These are phyloP conservation scores for Chrysotoxum bicinctum DNA, from an alignment of 2,888 invertebrate species.

Conservation along the genomic window DNA sequence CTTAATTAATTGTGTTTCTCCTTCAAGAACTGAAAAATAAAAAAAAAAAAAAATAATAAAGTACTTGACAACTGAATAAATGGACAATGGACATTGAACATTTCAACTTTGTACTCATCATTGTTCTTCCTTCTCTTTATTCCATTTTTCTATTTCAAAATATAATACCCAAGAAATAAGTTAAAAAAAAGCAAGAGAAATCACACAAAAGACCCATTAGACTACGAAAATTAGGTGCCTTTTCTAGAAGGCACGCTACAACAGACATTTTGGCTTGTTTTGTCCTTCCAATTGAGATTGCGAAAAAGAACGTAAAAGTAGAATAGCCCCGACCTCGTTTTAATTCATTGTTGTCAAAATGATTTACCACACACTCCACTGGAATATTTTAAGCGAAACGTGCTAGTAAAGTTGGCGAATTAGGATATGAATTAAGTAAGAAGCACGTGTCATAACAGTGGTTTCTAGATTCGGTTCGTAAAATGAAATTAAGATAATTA, in stretches of 20 bases:
- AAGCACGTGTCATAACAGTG: background rate
- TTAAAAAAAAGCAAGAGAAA: constrained; percentile 7
- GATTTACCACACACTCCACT: constrained; percentile 38
- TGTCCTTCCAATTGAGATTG: constrained; percentile 50
- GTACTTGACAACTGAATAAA: constrained; percentile 17
- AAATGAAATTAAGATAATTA: background rate
- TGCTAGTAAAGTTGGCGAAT: background rate
- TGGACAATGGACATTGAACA: constrained; percentile 15
- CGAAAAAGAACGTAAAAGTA: constrained; percentile 27
- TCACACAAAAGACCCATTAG: constrained; percentile 63
- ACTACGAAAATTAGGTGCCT: constrained; percentile 15
- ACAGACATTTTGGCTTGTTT: constrained; percentile 33
- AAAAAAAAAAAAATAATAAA: background rate
- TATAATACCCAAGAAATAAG: background rate
- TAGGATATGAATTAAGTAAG: background rate
- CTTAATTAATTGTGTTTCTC: constrained; percentile 1
- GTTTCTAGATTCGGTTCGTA: background rate
- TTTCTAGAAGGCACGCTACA: constrained; percentile 17
- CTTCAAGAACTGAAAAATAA: background rate
- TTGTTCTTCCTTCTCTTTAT: background rate
- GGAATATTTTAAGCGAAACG: constrained; percentile 41
- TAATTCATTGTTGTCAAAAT: constrained; percentile 66
- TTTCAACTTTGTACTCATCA: constrained; percentile 1
- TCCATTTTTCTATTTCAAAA: background rate
- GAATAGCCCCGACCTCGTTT: constrained; percentile 49